These are phyloP conservation scores for Limnephilus rhombicus DNA, from an alignment of 2,888 invertebrate species.

Conservation along the genomic window DNA sequence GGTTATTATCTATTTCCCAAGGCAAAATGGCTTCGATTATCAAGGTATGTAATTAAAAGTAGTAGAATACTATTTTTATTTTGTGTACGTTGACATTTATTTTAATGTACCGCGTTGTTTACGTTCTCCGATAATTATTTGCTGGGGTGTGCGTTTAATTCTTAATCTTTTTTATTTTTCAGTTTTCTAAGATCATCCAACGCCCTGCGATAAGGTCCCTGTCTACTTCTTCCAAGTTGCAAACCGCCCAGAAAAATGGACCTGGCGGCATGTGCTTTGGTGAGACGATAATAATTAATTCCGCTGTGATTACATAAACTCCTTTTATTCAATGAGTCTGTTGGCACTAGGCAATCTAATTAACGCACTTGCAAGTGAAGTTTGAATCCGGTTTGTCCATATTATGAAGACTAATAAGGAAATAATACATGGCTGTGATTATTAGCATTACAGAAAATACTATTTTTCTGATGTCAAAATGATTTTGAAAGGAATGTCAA, in stretches of 20 bases:
- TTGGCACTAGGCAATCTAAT: neutral
- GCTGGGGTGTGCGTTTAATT: neutral
- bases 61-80: neutral
- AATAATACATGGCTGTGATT: neutral
- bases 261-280: slow-evolving; percentile 57
- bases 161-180: slow-evolving; percentile 22
- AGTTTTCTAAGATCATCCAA: slow-evolving; percentile 47
- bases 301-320: neutral
- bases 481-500: too few relatives aligned
- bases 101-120: neutral
- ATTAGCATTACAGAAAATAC: neutral
- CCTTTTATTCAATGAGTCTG: neutral
- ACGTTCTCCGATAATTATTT: neutral
- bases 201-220: slow-evolving; percentile 52
- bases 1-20: neutral
- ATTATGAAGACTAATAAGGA: neutral
- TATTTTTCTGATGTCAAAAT: too few relatives aligned
- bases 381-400: neutral
- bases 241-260: slow-evolving; percentile 33
- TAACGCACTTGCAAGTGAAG: neutral
- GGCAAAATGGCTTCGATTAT: slow-evolving; percentile 52
- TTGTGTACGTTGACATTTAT: neutral
- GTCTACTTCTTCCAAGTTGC: slow-evolving; percentile 50
- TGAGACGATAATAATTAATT: slow-evolving; percentile 23
- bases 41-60: slow-evolving; percentile 40